Evolutionary conservation across 2,888 invertebrate genomes (phyloP).

Genomic region (Fragum sueziense): DNA sequence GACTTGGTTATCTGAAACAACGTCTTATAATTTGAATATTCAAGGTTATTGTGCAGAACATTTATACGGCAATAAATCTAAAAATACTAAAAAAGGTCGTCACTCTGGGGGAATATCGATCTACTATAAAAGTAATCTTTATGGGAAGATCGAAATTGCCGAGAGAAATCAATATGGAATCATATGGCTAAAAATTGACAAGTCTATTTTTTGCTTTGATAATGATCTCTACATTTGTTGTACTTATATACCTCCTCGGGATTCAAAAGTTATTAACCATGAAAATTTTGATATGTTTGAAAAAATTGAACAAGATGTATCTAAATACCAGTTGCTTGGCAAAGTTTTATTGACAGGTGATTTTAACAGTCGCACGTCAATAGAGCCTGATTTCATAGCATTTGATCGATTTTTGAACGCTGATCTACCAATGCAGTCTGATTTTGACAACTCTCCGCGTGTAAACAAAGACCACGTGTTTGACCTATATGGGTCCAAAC

Average conservation of each 20-base stretch:
- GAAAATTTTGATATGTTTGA: background rate
- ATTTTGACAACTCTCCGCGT: too few relatives aligned
- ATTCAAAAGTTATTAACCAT: background rate
- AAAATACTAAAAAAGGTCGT: conserved; percentile 1
- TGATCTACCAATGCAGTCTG: background rate
- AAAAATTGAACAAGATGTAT: too few relatives aligned
- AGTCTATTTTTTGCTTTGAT: background rate
- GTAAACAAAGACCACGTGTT: too few relatives aligned
- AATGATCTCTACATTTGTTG: background rate
- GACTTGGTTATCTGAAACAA: background rate
- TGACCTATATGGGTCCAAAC: too few relatives aligned
- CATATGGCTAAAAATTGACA: background rate
- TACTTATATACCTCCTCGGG: background rate
- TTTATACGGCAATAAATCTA: background rate
- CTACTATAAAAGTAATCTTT: too few relatives aligned
- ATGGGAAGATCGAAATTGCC: background rate
- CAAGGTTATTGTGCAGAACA: background rate
- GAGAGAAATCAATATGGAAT: background rate
- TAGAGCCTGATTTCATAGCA: too few relatives aligned
- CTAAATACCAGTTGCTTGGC: too few relatives aligned
- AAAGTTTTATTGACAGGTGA: too few relatives aligned
- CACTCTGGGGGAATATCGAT: background rate
- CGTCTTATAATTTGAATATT: too few relatives aligned
- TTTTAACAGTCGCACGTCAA: too few relatives aligned
- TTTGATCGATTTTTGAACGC: too few relatives aligned